Conservation (phyloP, 2,888 invertebrate species). For the Leptinotarsa juncta region DNA sequence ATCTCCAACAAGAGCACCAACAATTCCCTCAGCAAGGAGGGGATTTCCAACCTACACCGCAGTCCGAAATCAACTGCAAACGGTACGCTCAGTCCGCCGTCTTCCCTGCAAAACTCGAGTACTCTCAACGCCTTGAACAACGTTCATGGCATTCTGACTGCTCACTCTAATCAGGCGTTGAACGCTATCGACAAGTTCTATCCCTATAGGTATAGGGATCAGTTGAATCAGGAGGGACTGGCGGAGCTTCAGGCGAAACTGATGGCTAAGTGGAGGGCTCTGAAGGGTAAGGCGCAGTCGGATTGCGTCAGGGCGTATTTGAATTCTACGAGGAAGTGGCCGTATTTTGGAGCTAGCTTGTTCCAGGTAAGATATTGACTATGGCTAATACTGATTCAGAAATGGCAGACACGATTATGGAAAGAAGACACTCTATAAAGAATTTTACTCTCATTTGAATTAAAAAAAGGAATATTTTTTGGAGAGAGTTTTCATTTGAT, state of each 20-base stretch:
- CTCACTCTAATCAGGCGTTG: slow-evolving; percentile 68
- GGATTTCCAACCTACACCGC: slow-evolving; percentile 55
- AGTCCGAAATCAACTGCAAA: slow-evolving; percentile 55
- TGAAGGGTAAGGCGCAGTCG: slow-evolving; percentile 85
- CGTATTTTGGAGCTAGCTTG: slow-evolving; percentile 91
- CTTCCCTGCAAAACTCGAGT: slow-evolving; percentile 60
- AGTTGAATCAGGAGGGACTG: slow-evolving; percentile 76
- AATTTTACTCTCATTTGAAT: too few species aligned
- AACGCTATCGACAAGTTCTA: slow-evolving; percentile 90
- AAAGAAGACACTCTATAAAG: too few species aligned
- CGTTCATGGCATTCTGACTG: slow-evolving; percentile 63
- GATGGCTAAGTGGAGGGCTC: slow-evolving; percentile 87
- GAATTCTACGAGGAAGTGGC: slow-evolving; percentile 96
- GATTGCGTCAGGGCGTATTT: slow-evolving; percentile 96
- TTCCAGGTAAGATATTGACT: slow-evolving; percentile 76
- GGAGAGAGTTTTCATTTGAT: too few species aligned
- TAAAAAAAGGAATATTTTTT: too few species aligned
- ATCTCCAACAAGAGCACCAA: slow-evolving; percentile 72
- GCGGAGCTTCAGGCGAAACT: slow-evolving; percentile 83
- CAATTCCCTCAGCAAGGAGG: slow-evolving; percentile 59
- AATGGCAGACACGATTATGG: too few species aligned
- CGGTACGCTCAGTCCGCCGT: slow-evolving; percentile 59
- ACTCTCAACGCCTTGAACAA: slow-evolving; percentile 63
- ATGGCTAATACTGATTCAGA: too few species aligned
- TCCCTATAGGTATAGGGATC: slow-evolving; percentile 87